Conservation (phyloP, 1,140 invertebrate genomes). For the Megathymus violae region DNA sequence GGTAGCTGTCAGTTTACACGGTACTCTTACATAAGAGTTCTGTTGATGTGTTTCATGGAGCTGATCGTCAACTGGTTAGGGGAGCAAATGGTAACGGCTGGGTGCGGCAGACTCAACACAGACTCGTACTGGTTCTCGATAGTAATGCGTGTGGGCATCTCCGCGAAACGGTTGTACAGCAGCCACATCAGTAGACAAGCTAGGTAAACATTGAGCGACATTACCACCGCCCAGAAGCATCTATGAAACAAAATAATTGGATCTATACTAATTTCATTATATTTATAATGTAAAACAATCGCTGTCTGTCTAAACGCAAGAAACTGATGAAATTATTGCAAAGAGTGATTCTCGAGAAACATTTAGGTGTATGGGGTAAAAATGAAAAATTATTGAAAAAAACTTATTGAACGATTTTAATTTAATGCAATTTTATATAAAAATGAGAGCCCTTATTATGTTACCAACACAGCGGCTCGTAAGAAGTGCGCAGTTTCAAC, state of each 20-base stretch:
- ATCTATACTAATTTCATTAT: constrained; percentile 1
- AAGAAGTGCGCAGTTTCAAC: too few relatives aligned
- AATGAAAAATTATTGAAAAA: too few relatives aligned
- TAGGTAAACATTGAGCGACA: constrained; percentile 37
- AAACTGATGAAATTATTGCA: too few relatives aligned
- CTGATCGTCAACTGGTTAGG: constrained; percentile 67
- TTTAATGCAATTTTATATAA: too few relatives aligned
- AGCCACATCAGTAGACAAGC: constrained; percentile 46
- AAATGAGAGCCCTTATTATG: too few relatives aligned
- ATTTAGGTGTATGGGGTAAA: too few relatives aligned
- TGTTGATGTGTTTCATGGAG: constrained; percentile 53
- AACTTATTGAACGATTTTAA: too few relatives aligned
- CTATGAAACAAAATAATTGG: constrained; percentile 39
- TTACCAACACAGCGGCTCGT: too few relatives aligned
- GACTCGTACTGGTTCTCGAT: constrained; percentile 70
- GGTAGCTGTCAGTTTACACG: too few relatives aligned
- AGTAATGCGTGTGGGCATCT: constrained; percentile 66
- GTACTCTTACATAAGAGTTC: constrained; percentile 66
- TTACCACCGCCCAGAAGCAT: constrained; percentile 58
- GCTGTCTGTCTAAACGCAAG: too few relatives aligned
- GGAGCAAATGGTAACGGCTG: constrained; percentile 65
- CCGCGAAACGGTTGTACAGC: constrained; percentile 57
- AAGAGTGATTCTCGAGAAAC: too few relatives aligned
- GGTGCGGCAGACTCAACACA: constrained; percentile 48
- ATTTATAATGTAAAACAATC: too few relatives aligned